Conservation (phyloP, 2,113 vertebrate genomes). For the Phycodurus eques region DNA sequence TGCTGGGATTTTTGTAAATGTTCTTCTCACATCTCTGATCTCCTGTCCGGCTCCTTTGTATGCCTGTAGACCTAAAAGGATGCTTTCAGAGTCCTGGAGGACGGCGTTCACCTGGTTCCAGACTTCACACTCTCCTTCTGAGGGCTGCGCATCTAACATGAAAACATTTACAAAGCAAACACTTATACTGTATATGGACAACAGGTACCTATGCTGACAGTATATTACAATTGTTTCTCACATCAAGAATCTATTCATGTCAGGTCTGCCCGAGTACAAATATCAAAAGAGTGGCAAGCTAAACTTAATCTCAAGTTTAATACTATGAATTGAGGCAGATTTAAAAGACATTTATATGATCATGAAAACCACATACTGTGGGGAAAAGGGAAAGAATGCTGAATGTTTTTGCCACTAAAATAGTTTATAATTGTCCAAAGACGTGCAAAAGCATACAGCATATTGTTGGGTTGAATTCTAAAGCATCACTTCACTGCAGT, state of each 20-base stretch:
- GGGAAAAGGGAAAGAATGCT: too few species aligned
- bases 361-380: too few species aligned
- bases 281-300: neutral
- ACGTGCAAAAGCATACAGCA: too few species aligned
- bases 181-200: neutral
- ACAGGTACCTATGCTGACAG: neutral
- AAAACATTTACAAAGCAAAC: conserved; percentile 18
- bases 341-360: too few species aligned
- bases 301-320: neutral
- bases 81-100: conserved; percentile 94
- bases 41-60: conserved; percentile 97
- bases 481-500: too few species aligned
- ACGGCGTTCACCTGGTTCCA: conserved; percentile 97
- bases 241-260: conserved; percentile 4
- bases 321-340: too few species aligned
- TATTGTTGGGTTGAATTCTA: too few species aligned
- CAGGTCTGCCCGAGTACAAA: neutral
- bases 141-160: conserved; percentile 90
- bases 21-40: conserved; percentile 88
- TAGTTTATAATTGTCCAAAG: too few species aligned
- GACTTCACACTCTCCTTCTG: conserved; percentile 88
- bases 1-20: neutral
- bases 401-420: too few species aligned
- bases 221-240: conserved; percentile 10
- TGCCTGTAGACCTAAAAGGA: conserved; percentile 88